Evolutionary conservation across 1,140 invertebrate species (phyloP).

Genomic region (Caenorhabditis inopinata): DNA sequence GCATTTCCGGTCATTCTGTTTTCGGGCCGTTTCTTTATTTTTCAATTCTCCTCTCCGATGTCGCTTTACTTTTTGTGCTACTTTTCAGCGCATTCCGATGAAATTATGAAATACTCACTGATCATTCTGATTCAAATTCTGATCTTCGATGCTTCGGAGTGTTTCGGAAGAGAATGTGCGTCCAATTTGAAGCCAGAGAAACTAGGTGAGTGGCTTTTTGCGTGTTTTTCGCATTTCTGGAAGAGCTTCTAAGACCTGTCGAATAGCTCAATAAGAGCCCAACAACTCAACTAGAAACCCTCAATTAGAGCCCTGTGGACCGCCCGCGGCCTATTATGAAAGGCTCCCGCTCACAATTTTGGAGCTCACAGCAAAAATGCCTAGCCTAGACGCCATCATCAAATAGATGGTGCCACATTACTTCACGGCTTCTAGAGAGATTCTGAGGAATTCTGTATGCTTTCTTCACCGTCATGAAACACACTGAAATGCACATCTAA

Average conservation of each 20-base stretch:
- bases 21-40: neutral
- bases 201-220: neutral
- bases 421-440: no score
- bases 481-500: no score
- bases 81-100: neutral
- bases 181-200: neutral
- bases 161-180: neutral
- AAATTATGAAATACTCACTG: neutral
- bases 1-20: conserved; percentile 6
- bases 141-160: neutral
- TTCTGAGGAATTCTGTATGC: no score
- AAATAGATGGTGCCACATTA: no score
- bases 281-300: no score
- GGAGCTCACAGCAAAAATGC: no score
- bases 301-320: no score
- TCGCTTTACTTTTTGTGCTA: neutral
- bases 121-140: neutral
- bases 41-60: neutral
- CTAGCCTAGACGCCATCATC: no score
- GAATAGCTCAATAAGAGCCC: no score
- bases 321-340: no score
- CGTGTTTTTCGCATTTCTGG: neutral
- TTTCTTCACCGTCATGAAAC: no score
- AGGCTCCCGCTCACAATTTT: no score
- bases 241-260: neutral